Evolutionary conservation across 2,113 vertebrate species (phyloP).

Genomic region (Oplegnathus fasciatus): DNA sequence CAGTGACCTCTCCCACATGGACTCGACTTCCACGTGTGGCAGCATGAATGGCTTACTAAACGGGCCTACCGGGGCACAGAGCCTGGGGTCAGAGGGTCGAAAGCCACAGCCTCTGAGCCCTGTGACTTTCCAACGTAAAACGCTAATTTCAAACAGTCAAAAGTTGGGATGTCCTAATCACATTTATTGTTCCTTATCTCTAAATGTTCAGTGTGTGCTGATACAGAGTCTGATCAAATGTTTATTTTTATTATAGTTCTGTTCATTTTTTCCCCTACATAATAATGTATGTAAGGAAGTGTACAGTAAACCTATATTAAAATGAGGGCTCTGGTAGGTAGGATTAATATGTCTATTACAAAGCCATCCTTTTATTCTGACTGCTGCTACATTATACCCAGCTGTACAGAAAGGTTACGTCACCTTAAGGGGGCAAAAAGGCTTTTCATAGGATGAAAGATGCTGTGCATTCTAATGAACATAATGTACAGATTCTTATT

Average conservation of each 20-base stretch:
- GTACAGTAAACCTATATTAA: background rate
- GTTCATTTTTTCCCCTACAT: background rate
- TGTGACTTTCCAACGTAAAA: too few species aligned
- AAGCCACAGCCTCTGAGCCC: background rate
- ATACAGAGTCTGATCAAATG: background rate
- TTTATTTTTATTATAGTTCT: background rate
- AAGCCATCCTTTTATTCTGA: background rate
- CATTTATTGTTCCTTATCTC: background rate
- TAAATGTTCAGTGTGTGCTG: background rate
- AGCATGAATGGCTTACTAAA: too few species aligned
- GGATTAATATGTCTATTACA: too few species aligned
- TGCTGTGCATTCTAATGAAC: too few species aligned
- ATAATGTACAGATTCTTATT: too few species aligned
- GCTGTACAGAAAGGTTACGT: background rate
- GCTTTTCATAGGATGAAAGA: too few species aligned
- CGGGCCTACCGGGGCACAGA: too few species aligned
- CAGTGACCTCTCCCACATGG: too few species aligned
- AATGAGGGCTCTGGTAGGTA: background rate
- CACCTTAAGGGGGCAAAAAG: background rate
- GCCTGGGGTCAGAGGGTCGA: too few species aligned
- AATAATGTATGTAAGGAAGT: background rate
- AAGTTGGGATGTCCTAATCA: background rate
- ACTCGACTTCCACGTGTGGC: too few species aligned
- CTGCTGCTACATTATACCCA: background rate
- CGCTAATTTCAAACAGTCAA: too few species aligned